A percentile compares a stretch with the other conserved stretches of the same genome.
Conservation (phyloP, 2,888 invertebrate species). For the Dryocosmus kuriphilus region DNA sequence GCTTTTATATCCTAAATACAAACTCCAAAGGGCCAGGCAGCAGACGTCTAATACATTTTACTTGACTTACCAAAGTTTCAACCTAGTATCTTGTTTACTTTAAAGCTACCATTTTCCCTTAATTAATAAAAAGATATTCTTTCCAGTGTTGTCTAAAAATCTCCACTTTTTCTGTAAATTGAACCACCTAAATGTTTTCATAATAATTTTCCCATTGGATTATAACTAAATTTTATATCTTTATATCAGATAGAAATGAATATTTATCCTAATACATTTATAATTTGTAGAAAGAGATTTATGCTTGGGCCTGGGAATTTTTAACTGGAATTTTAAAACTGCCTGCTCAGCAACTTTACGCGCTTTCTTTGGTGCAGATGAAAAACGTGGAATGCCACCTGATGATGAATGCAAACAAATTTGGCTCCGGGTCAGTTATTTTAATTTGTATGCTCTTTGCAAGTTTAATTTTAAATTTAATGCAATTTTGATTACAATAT, state of each 20-base stretch:
- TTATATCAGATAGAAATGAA: too few species aligned
- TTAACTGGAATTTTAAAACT: conserved; percentile 90
- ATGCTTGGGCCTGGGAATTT: conserved; percentile 98
- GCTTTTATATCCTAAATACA: too few species aligned
- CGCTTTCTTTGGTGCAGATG: conserved; percentile 98
- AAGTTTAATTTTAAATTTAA: not conserved
- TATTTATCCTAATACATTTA: not conserved
- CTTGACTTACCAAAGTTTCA: too few species aligned
- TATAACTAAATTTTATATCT: not conserved
- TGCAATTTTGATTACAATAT: not conserved
- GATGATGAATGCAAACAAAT: conserved; percentile 94
- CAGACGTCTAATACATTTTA: too few species aligned
- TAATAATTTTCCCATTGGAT: too few species aligned
- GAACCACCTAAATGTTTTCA: too few species aligned
- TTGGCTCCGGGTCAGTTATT: conserved; percentile 89
- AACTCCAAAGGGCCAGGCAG: too few species aligned
- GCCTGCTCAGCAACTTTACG: conserved; percentile 93
- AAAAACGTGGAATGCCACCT: conserved; percentile 88
- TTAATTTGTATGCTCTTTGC: too few species aligned
- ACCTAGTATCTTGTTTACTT: too few species aligned
- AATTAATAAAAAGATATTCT: not conserved
- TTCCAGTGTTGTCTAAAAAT: not conserved
- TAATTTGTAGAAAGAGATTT: conserved; percentile 88
- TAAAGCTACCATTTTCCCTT: too few species aligned
- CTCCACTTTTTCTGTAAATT: not conserved